Base-by-base conservation (phyloP, 2,113 vertebrate species). In the Pachyramphus minor region DNA sequence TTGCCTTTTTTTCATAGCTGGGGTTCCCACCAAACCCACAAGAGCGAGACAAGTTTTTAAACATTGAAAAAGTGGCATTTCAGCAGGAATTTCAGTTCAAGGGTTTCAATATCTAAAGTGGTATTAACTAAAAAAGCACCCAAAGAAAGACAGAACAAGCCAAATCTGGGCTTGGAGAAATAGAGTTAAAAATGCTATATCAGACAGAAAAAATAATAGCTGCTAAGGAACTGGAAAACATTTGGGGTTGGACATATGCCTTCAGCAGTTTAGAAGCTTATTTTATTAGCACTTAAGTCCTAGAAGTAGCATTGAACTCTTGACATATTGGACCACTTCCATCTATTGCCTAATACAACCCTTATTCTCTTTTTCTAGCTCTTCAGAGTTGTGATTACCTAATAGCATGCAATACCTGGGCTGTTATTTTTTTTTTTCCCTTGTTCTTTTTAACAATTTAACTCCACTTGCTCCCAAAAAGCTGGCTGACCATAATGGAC, bases 231-330 rank as follows among this genome's bases (percentile, higher is more conserved):
- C 22, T 96, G 80, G 73, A 94, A 95, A 93, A 62, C 85, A 75
- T 87, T 92, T 8, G 4, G 41, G 45, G 76, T 92, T 96, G 92
- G 92, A 95, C 83, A 87, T 89, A 76, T 90, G 92, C 92, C 96
- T 96, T 82, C 53, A 87, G 88, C 86, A 87, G 76, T 96, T 94
- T 95, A 89, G 80, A 88, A 92, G 94, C 88, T 96, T 96, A 93
- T 96, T 97, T 97, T 96, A 96, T 93, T 96, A 93, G 83, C 95
- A 94, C 92, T 97, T 92, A 89, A 93, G 95, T 93, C 80, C 90
- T 92, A 95, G 96, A 96, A 96, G 96, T 96, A 97, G 92, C 93
- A 91, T 50, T 95, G 92, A 96, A 94, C 93, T 55, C 92, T 92
- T 96, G 90, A 97, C 95, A 76, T 62, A 9, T 72, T 95, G 96